These are phyloP conservation scores for Marasmarcha lunaedactyla DNA, from an alignment of 2,888 invertebrate species.

Conservation along the genomic window DNA sequence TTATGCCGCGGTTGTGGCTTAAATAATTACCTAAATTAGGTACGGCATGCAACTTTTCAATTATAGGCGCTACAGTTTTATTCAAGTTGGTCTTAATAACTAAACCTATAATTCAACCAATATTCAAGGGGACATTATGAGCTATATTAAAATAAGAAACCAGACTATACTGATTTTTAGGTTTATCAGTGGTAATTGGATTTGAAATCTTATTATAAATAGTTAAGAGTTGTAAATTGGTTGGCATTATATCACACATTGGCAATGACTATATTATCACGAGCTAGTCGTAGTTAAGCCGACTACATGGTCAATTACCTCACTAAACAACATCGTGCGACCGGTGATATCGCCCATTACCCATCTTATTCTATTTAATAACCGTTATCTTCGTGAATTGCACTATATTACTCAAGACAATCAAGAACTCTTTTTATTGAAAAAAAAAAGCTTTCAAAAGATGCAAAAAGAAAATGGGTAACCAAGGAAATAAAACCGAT, in stretches of 20 bases:
- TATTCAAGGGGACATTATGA: no score
- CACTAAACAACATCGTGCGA: constrained; percentile 21
- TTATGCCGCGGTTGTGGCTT: neutral
- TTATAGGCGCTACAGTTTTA: constrained; percentile 1
- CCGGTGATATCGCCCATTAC: constrained; percentile 10
- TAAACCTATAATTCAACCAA: no score
- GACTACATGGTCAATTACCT: constrained; percentile 31
- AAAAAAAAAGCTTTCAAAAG: no score
- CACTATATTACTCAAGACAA: constrained; percentile 2
- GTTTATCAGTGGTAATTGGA: no score
- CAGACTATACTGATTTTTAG: no score
- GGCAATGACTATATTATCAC: constrained; percentile 1
- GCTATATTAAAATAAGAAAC: no score
- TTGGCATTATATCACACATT: neutral
- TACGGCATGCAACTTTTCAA: neutral
- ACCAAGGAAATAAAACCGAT: no score
- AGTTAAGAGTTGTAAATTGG: no score
- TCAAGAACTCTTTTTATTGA: neutral
- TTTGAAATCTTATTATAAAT: no score
- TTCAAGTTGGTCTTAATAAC: neutral
- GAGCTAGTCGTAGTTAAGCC: constrained; percentile 13
- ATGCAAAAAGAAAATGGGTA: no score
- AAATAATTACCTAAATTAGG: neutral
- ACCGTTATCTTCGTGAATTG: constrained; percentile 3
- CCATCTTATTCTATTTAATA: constrained; percentile 10